phyloP scores from a whole-genome alignment of 2,888 invertebrate genomes.

The Neoscelio sp. region DNA sequence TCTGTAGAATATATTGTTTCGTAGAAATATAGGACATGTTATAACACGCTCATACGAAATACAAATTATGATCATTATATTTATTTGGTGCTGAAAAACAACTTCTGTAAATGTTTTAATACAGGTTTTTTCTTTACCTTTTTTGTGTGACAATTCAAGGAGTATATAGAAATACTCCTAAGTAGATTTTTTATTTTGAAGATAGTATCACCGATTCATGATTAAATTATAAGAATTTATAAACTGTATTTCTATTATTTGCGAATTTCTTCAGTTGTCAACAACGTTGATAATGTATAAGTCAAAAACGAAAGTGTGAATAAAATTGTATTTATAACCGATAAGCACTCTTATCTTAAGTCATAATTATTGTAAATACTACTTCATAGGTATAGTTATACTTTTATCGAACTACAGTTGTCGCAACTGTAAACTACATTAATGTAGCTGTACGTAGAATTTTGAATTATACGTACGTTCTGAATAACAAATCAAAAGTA shows the following conservation, averaged over 20 bases:
- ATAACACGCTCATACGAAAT: neutral
- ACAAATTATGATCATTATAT: neutral
- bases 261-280: conserved; percentile 13
- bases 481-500: neutral
- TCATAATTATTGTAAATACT: conserved; percentile 16
- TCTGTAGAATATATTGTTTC: conserved; percentile 80
- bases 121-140: too few relatives aligned
- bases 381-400: conserved; percentile 11
- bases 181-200: too few relatives aligned
- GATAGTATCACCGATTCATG: too few relatives aligned
- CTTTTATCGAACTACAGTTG: conserved; percentile 24
- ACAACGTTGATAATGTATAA: neutral
- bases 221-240: neutral
- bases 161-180: too few relatives aligned
- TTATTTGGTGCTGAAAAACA: too few relatives aligned
- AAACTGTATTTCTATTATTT: neutral
- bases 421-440: conserved; percentile 13
- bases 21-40: conserved; percentile 65
- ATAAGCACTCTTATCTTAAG: neutral
- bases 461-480: conserved; percentile 8
- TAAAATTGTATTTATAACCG: conserved; percentile 19
- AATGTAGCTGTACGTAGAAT: conserved; percentile 6
- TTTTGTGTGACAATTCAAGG: too few relatives aligned
- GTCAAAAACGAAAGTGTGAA: conserved; percentile 27
- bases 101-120: too few relatives aligned